phyloP scores from a whole-genome alignment of 2,113 vertebrate genomes.

The Meleagris gallopavo region DNA sequence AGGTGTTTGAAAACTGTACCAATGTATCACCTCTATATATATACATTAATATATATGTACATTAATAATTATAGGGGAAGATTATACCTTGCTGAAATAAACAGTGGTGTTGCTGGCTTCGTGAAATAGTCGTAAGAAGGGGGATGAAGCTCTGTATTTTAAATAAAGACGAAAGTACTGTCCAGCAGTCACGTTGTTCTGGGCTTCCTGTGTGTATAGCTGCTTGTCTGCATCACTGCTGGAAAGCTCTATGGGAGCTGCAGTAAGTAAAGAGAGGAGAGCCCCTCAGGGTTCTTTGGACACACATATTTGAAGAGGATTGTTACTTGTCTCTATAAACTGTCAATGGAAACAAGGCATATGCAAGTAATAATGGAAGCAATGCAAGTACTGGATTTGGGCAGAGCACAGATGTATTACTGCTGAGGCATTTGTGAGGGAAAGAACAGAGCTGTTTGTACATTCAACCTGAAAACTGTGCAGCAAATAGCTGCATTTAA shows the following conservation, averaged over 20 bases:
- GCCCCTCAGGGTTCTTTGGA: constrained; percentile 4
- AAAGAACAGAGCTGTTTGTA: constrained; percentile 6
- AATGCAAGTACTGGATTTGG: not conserved
- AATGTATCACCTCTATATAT: not conserved
- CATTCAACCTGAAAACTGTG: not conserved
- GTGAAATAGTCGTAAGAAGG: constrained; percentile 34
- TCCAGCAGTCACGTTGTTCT: constrained; percentile 17
- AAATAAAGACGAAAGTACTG: constrained; percentile 11
- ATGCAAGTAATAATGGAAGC: not conserved
- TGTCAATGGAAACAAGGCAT: not conserved
- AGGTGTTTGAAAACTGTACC: not conserved
- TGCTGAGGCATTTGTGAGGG: constrained; percentile 31
- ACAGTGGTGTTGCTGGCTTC: not conserved
- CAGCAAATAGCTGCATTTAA: not conserved
- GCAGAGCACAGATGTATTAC: not conserved
- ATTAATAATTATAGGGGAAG: not conserved
- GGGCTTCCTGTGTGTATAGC: not conserved
- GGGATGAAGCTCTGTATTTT: constrained; percentile 21
- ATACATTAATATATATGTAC: not conserved
- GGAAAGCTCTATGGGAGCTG: constrained; percentile 24
- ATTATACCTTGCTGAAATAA: not conserved
- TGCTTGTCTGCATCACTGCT: not conserved
- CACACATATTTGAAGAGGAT: not conserved
- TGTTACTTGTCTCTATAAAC: constrained; percentile 22
- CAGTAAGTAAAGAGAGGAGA: constrained; percentile 7